phyloP scores from a whole-genome alignment of 1,140 invertebrate species.

The Andrena cerasifolii region DNA sequence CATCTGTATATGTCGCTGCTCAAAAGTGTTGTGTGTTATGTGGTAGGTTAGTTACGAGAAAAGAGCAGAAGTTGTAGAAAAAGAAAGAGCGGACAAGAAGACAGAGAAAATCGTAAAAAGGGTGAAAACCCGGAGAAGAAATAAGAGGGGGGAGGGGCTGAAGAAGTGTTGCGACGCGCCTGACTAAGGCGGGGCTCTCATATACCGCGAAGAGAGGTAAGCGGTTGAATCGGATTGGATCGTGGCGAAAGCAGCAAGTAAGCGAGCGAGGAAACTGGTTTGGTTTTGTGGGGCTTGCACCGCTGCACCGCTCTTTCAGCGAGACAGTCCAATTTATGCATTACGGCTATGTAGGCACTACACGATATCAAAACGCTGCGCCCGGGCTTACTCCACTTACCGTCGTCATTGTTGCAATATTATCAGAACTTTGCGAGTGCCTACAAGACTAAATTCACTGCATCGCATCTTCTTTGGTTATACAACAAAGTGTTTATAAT shows the following conservation, averaged over 20 bases:
- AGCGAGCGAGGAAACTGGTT: slow-evolving; percentile 80
- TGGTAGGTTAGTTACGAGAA: not conserved
- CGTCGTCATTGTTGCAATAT: slow-evolving; percentile 71
- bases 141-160: not conserved
- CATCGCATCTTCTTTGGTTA: slow-evolving; percentile 31
- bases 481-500: slow-evolving; percentile 37
- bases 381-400: slow-evolving; percentile 75
- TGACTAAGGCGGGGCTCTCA: slow-evolving; percentile 79
- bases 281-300: slow-evolving; percentile 81
- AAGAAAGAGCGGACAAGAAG: too few relatives aligned
- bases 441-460: slow-evolving; percentile 74
- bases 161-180: slow-evolving; percentile 63
- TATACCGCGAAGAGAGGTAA: slow-evolving; percentile 78
- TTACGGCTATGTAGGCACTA: slow-evolving; percentile 83
- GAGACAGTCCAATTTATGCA: slow-evolving; percentile 83
- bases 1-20: not conserved
- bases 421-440: slow-evolving; percentile 71
- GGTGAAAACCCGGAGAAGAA: not conserved
- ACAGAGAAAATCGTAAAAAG: not conserved
- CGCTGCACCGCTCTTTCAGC: slow-evolving; percentile 81
- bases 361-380: slow-evolving; percentile 78
- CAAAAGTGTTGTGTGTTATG: not conserved
- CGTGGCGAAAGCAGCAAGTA: slow-evolving; percentile 75
- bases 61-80: not conserved
- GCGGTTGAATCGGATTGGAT: slow-evolving; percentile 81